Base-by-base conservation (phyloP, 2,797 vertebrate genomes). In the Rhabdomys pumilio region DNA sequence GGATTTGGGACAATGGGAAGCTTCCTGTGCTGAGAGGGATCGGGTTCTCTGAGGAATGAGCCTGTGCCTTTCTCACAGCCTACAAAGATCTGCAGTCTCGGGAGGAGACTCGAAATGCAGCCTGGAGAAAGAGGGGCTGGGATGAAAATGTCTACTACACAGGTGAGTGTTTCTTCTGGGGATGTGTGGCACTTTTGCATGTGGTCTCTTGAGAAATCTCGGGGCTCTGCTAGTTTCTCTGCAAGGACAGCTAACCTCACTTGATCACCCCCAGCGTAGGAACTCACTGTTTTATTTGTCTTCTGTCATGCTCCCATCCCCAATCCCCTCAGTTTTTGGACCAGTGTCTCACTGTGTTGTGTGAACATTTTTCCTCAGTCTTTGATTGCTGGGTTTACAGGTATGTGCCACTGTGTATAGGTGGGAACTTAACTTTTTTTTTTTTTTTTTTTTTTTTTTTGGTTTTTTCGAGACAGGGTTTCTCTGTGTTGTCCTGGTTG, bases 71-170 rank as follows among this genome's bases (percentile, higher is more conserved):
- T 26, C 72, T 57, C 12, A 0, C 93, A 99, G 99, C 99, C 63
- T 99, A 99, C 98, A 99, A 98, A 98, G 99, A 99, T 96, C 98
- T 99, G 89, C 99, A 99, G 97, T 99, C 99, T 84, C 98, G 99
- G 72, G 98, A 99, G 53, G 99, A 99, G 94, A 99, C 99, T 0
- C 99, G 99, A 97, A 99, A 99, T 0, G 98, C 99, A 0, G 99
- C 99, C 34, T 99, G 99, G 99, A 98, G 98, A 90, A 99, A 99
- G 97, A 98, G 99, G 22, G 99, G 99, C 92, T 99, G 99, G 99
- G 99, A 99, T 17, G 98, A 98, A 92, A 99, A 99, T 0, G 99
- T 99, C 26, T 99, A 99, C 98, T 99, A 99, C 95, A 99, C 99
- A 76, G 99, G 99, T 99, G 98, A 98, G 97, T 8, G 7, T 63